phyloP scores from a whole-genome alignment of 2,113 vertebrate species.

The Pygoscelis adeliae region DNA sequence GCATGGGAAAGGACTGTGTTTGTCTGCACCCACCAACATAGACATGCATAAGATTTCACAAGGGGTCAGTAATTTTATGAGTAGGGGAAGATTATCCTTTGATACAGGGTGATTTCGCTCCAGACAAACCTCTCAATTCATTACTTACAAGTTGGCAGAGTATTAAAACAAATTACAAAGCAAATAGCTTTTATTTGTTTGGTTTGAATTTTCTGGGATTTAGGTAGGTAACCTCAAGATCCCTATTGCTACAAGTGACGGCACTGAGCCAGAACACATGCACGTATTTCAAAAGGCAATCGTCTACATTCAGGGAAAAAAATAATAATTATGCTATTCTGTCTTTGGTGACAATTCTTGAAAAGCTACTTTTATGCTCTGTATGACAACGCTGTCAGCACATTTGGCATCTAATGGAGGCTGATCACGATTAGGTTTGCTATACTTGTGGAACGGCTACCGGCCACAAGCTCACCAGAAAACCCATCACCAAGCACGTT shows the following conservation, averaged over 20 bases:
- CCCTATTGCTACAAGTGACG: neutral
- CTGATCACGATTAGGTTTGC: neutral
- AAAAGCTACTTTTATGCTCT: neutral
- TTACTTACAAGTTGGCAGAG: neutral
- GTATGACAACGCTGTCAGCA: neutral
- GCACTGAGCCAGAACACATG: rapidly evolving
- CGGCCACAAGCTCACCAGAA: neutral
- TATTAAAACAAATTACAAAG: neutral
- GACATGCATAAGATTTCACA: neutral
- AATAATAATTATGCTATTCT: neutral
- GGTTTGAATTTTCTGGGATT: neutral
- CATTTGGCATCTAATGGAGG: neutral
- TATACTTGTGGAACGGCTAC: neutral
- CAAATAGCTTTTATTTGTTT: neutral
- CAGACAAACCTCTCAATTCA: neutral
- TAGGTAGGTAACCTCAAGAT: neutral
- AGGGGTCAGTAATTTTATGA: too few relatives aligned
- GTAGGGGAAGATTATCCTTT: neutral
- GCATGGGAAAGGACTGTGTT: neutral
- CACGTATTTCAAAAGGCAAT: neutral
- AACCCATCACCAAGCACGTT: rapidly evolving
- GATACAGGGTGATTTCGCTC: neutral
- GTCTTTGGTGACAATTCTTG: neutral
- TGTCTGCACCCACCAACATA: neutral
- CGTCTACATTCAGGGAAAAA: rapidly evolving